Evolutionary conservation across 2,797 vertebrate genomes (phyloP), one percentile per base, ranked within the genome.

Genomic region (Ispidina picta): DNA sequence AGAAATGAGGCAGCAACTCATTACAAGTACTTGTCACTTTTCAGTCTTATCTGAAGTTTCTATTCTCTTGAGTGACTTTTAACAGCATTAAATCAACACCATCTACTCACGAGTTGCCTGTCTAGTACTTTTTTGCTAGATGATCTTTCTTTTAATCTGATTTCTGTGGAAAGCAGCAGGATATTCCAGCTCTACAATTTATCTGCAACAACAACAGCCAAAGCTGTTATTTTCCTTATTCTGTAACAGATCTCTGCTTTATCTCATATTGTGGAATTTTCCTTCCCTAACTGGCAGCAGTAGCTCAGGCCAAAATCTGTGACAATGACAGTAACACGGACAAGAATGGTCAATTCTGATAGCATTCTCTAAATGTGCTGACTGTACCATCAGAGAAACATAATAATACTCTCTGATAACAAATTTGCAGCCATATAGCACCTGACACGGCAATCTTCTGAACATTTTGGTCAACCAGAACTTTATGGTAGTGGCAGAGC

Each of bases 121-220:
- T 66, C 62, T 80, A 52, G 72, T 91, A 86, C 65, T 85, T 88
- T 87, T 89, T 88, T 91, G 39, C 58, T 46, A 92, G 89, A 90
- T 75, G 65, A 95, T 91, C 86, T 90, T 80, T 89, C 76, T 88
- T 91, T 91, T 92, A 91, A 93, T 94, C 85, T 91, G 56, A 88
- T 88, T 92, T 92, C 56, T 80, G 72, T 85, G 59, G 72, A 93
- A 92, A 94, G 58, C 62, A 84, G 62, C 46, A 79, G 83, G 52
- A 15, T 77, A 33, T 86, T 60, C 62, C 54, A 76, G 39, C 65
- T 86, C 48, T 55, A 35, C 58, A 90, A 55, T 93, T 88, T 91
- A 77, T 77, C 86, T 39, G 68, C 75, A 83, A 64, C 77, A 86
- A 82, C 76, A 95, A 33, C 69, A 83, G 85, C 79, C 62, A 84